These are phyloP conservation scores for Caenorhabditis auriculariae DNA, from an alignment of 2,888 invertebrate genomes.

Conservation along the genomic window DNA sequence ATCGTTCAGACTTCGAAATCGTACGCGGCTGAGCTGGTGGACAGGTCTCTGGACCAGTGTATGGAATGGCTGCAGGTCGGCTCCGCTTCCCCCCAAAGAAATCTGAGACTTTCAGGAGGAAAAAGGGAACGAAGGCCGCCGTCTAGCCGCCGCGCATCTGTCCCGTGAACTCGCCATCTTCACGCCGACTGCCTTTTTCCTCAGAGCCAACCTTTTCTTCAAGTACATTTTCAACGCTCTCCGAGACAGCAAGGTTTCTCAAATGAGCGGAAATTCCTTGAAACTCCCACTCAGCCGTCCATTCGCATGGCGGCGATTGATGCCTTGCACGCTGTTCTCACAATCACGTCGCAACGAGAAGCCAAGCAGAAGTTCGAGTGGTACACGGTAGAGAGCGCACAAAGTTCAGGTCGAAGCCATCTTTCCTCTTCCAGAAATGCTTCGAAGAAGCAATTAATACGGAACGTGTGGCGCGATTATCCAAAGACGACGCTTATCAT, in stretches of 20 bases:
- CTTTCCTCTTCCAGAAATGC: slow-evolving; percentile 81
- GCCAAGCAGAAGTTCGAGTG: slow-evolving; percentile 87
- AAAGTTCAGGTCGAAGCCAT: background rate
- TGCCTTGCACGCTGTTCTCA: slow-evolving; percentile 88
- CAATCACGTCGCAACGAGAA: slow-evolving; percentile 92
- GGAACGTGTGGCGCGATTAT: background rate
- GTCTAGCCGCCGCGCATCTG: slow-evolving; percentile 69
- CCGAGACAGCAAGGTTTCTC: slow-evolving; percentile 52
- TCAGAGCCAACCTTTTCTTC: slow-evolving; percentile 67
- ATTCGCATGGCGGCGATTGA: slow-evolving; percentile 90
- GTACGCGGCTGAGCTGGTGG: slow-evolving; percentile 93
- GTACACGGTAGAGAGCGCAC: slow-evolving; percentile 71
- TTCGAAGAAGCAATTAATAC: slow-evolving; percentile 81
- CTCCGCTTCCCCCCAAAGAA: background rate
- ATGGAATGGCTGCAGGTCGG: slow-evolving; percentile 85
- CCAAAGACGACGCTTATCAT: slow-evolving; percentile 32
- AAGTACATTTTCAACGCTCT: slow-evolving; percentile 61
- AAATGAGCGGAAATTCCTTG: background rate
- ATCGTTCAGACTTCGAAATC: slow-evolving; percentile 72
- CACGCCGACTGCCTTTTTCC: slow-evolving; percentile 91
- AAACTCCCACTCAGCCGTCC: slow-evolving; percentile 69
- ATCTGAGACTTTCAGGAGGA: background rate
- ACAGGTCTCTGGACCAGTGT: slow-evolving; percentile 91
- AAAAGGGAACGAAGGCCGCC: slow-evolving; percentile 6
- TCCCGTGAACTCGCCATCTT: slow-evolving; percentile 89